Evolutionary conservation across 2,113 vertebrate species (phyloP).

Genomic region (Aegotheles bennettii): DNA sequence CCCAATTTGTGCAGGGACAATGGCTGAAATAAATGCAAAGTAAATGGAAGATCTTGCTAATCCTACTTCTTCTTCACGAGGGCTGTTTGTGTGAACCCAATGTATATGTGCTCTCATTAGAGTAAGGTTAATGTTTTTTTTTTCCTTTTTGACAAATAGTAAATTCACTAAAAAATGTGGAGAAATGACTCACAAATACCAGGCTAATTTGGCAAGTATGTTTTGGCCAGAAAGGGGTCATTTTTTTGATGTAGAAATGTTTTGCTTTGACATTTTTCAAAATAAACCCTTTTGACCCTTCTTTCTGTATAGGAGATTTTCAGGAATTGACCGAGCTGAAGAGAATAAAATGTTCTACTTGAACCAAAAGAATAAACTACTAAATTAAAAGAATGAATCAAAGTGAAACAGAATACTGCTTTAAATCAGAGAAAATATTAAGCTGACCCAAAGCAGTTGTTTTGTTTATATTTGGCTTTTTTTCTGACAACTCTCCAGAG

Average conservation of each 20-base stretch:
- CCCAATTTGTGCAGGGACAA: background rate
- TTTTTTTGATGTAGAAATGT: constrained; percentile 5
- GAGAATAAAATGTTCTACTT: constrained; percentile 18
- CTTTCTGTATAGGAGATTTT: background rate
- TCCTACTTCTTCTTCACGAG: background rate
- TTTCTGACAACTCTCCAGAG: background rate
- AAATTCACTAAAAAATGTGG: constrained; percentile 39
- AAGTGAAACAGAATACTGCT: background rate
- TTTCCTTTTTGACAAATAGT: background rate
- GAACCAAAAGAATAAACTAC: background rate
- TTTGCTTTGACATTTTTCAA: constrained; percentile 42
- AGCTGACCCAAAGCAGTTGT: background rate
- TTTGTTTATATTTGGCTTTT: background rate
- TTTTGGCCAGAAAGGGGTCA: background rate
- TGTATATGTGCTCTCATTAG: background rate
- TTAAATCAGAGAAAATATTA: constrained; percentile 1
- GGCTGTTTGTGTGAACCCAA: background rate
- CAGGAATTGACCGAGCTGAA: background rate
- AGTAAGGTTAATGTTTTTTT: background rate
- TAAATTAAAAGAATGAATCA: background rate
- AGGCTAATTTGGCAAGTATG: background rate
- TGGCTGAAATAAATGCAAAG: background rate
- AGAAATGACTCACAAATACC: constrained; percentile 49
- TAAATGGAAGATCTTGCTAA: background rate
- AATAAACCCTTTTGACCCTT: constrained; percentile 43